A percentile compares a stretch with the other conserved stretches of the same genome.
These are phyloP conservation scores for Ceratina australensis DNA, from an alignment of 1,140 invertebrate species.

Conservation along the genomic window DNA sequence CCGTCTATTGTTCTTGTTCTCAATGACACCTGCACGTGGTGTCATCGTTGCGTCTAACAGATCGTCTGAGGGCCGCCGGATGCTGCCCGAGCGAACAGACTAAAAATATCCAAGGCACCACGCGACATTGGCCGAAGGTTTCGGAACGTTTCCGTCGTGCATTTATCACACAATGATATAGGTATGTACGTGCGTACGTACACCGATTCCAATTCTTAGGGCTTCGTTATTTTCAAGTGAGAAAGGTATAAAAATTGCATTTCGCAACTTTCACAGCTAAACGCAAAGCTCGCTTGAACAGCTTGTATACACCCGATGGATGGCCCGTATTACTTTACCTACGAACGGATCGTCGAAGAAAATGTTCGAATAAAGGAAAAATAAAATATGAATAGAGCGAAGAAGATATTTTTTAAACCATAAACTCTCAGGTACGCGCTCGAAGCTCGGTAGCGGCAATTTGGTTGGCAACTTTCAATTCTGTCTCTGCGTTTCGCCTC, in stretches of 20 bases:
- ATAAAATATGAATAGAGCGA: too few relatives aligned
- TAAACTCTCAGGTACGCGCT: conserved; percentile 34
- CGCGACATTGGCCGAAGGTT: conserved; percentile 37
- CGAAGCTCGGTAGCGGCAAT: conserved; percentile 68
- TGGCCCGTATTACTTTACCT: too few relatives aligned
- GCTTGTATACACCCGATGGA: neutral
- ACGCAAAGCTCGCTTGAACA: too few relatives aligned
- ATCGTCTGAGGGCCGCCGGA: conserved; percentile 44
- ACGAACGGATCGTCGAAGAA: too few relatives aligned
- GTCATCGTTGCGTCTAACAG: conserved; percentile 49
- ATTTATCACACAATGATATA: conserved; percentile 6
- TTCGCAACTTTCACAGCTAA: too few relatives aligned
- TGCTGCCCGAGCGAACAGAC: conserved; percentile 26
- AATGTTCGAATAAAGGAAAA: too few relatives aligned
- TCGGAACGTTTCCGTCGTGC: conserved; percentile 18
- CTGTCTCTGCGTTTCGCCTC: too few relatives aligned
- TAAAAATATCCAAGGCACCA: conserved; percentile 49
- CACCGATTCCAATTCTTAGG: too few relatives aligned
- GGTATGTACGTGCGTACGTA: too few relatives aligned
- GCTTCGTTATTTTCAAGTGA: too few relatives aligned
- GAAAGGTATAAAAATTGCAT: too few relatives aligned
- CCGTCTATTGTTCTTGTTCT: neutral
- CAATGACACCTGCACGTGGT: conserved; percentile 31
- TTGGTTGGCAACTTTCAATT: too few relatives aligned
- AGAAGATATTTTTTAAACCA: neutral